Conservation (phyloP, 1,140 invertebrate species). For the Amyelois transitella region DNA sequence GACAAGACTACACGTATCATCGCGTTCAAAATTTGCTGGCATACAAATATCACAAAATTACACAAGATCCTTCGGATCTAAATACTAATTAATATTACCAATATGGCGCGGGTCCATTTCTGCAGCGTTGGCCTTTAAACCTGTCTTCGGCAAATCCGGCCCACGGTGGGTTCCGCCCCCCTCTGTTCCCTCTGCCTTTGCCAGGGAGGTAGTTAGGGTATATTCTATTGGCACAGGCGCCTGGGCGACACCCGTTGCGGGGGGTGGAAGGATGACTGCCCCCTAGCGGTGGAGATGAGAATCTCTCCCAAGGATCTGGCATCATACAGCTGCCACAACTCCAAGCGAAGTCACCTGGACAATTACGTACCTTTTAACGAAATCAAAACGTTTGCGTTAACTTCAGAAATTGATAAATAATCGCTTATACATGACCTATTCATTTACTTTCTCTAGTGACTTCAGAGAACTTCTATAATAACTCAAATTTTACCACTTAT, state of each 20-base stretch:
- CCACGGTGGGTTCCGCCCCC: constrained; percentile 53
- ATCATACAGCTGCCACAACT: constrained; percentile 47
- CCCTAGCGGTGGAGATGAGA: constrained; percentile 29
- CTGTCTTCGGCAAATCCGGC: constrained; percentile 44
- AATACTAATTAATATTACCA: constrained; percentile 39
- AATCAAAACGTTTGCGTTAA: background rate
- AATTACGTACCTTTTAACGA: background rate
- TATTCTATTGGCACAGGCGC: constrained; percentile 37
- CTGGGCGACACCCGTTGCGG: constrained; percentile 49
- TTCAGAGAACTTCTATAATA: no score
- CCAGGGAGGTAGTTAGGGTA: constrained; percentile 38
- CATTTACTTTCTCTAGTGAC: no score
- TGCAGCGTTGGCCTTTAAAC: constrained; percentile 47
- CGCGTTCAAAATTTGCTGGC: background rate
- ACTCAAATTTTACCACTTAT: no score
- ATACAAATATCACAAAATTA: constrained; percentile 1
- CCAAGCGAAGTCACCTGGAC: constrained; percentile 53
- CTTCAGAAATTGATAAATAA: background rate
- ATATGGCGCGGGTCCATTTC: constrained; percentile 51
- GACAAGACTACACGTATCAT: background rate
- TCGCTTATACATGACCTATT: no score
- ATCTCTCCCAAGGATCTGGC: constrained; percentile 45
- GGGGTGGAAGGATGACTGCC: constrained; percentile 42
- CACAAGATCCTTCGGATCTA: background rate
- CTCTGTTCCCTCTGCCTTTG: constrained; percentile 37